Evolutionary conservation across 2,113 vertebrate genomes (phyloP), one percentile per base, ranked within the genome.

Genomic region (Apodemus speciosus): DNA sequence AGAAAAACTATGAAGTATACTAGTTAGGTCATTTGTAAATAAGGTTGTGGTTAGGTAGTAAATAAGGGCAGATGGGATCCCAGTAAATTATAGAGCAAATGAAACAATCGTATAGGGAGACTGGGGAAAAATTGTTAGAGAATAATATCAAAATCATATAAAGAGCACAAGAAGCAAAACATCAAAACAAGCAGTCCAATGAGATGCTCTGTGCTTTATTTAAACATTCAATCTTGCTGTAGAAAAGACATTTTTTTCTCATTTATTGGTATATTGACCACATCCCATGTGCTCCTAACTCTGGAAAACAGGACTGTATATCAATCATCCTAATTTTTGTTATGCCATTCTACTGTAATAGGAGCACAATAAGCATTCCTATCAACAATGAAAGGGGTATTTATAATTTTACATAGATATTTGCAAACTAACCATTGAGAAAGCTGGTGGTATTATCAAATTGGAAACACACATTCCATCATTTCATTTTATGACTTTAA

Each of bases 341-440:
- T 8, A 30, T 60, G 32, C 0, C 32, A 80, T 92, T 85, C 4
- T 68, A 58, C 10, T 81, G 13, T 3, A 72, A 85, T 58, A 72
- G 51, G 6, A 76, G 1, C 8, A 35, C 6, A 75, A 35, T 18
- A 72, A 85, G 3, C 25, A 90, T 30, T 66, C 1, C 35, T 80
- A 76, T 49, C 51, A 7, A 49, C 58, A 88, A 85, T 18, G 6
- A 88, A 85, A 30, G 27, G 60, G 14, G 10, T 85, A 89, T 43
- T 16, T 76, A 49, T 62, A 7, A 58, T 49, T 93, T 83, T 6
- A 84, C 56, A 64, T 40, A 49, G 23, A 30, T 21, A 6, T 80
- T 94, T 94, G 84, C 94, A 91, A 92, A 43, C 43, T 76, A 83
- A 56, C 15, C 6, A 20, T 16, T 94, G 8, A 20, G 40, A 92